Evolutionary conservation across 2,797 vertebrate genomes (phyloP), one percentile per base, ranked within the genome.

Genomic region (Mormyrus proboscirostris): DNA sequence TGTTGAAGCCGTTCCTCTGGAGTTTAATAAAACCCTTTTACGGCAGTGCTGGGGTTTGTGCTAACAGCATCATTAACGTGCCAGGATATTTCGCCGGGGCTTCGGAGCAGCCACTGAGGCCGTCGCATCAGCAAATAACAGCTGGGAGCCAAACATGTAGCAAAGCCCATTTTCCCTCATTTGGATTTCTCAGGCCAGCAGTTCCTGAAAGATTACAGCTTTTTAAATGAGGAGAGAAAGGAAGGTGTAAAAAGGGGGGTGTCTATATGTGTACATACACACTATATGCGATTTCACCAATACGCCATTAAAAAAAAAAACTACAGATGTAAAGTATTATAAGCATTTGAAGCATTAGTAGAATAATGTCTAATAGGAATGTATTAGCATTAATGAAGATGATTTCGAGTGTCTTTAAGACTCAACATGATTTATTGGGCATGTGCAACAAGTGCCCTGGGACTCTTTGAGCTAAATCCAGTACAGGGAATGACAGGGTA

Each of bases 11-110:
- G 2, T 89, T 82, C 73, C 53, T 89, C 51, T 53, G 73, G 25
- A 59, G 88, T n/a, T n/a, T 79, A 49, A 83, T 89, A 89, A 89
- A 83, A 89, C 6, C 51, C 88, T 84, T 79, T 86, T 29, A 55
- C 29, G 50, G 50, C 29, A 38, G 50, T 3, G 51, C 49, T 12
- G 44, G 55, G 79, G 82, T 44, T 50, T 84, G 51, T 25, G 76
- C 55, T 76, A 89, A 84, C 76, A 57, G 82, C 82, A 50, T 65
- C 59, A 51, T 89, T 85, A 65, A 85, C 38, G 47, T 33, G 25
- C 55, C 38, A 57, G 38, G 25, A 57, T 51, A 47, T 51, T 69
- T 89, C 88, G 19, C 82, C 38, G 44, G 41, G 79, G 57, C 44
- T 83, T 62, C 41, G 38, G 88, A 33, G 1, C 5, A 9, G 0